These are phyloP conservation scores for Lutjanus campechanus DNA, from an alignment of 2,797 vertebrate genomes.

Conservation along the genomic window DNA sequence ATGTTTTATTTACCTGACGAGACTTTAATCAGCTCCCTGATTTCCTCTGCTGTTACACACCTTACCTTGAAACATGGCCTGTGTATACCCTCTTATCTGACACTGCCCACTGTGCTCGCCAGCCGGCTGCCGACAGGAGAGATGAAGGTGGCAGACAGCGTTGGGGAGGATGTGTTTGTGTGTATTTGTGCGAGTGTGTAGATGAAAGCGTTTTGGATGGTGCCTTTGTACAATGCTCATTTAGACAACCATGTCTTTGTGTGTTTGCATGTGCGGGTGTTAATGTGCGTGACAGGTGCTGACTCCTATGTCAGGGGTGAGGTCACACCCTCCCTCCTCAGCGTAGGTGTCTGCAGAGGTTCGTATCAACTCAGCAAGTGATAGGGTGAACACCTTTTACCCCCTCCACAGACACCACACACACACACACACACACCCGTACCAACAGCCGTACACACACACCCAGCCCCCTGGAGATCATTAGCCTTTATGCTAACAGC, in stretches of 20 bases:
- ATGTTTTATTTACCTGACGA: slow-evolving; percentile 81
- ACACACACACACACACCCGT: slow-evolving; percentile 40
- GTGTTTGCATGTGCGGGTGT: slow-evolving; percentile 59
- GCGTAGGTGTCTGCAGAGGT: slow-evolving; percentile 90
- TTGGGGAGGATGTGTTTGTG: slow-evolving; percentile 48
- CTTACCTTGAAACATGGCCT: slow-evolving; percentile 65
- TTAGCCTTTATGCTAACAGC: slow-evolving; percentile 90
- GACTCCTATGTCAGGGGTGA: slow-evolving; percentile 82
- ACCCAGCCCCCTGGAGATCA: slow-evolving; percentile 88
- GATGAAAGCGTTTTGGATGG: slow-evolving; percentile 38
- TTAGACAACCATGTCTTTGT: slow-evolving; percentile 39
- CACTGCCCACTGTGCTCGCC: slow-evolving; percentile 57
- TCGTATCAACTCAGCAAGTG: slow-evolving; percentile 91
- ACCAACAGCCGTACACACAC: slow-evolving; percentile 71
- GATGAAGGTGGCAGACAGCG: slow-evolving; percentile 73
- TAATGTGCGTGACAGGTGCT: slow-evolving; percentile 72
- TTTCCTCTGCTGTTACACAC: slow-evolving; percentile 73
- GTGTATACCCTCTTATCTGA: slow-evolving; percentile 57
- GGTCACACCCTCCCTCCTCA: slow-evolving; percentile 77
- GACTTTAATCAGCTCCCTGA: slow-evolving; percentile 77
- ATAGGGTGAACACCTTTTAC: slow-evolving; percentile 85
- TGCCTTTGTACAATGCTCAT: slow-evolving; percentile 34
- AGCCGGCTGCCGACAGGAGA: slow-evolving; percentile 70
- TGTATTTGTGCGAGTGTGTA: slow-evolving; percentile 19
- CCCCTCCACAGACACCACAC: slow-evolving; percentile 39